Evolutionary conservation across 2,797 vertebrate species (phyloP).

Genomic region (Crypturellus tataupa): DNA sequence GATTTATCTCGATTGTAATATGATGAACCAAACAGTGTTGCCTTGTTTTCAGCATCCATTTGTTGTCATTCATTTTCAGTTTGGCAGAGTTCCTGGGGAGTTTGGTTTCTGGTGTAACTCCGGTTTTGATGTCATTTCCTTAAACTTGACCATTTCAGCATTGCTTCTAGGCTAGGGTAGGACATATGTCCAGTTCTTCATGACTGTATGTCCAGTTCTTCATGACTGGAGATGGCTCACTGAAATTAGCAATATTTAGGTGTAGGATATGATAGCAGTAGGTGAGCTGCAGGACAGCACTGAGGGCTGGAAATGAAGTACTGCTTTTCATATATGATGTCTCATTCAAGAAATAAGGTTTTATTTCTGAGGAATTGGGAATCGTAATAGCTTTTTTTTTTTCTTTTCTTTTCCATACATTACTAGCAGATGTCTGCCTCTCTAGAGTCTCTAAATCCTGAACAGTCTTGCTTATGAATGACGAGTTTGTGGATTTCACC

Average conservation of each 20-base stretch:
- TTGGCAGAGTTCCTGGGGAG: fast-evolving
- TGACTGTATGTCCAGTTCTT: background rate
- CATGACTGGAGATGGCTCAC: background rate
- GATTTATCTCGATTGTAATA: background rate
- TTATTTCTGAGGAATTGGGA: background rate
- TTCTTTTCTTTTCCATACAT: too few relatives aligned
- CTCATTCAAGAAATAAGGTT: background rate
- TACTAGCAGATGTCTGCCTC: background rate
- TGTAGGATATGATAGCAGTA: background rate
- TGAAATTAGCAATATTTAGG: background rate
- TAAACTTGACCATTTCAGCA: background rate
- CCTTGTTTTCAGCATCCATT: too few relatives aligned
- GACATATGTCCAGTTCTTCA: background rate
- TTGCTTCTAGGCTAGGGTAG: background rate
- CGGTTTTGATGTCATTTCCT: background rate
- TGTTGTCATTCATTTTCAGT: background rate
- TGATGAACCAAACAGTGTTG: background rate
- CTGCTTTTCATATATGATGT: background rate
- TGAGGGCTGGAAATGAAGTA: background rate
- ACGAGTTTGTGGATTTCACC: background rate
- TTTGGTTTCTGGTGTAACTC: background rate
- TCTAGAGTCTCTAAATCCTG: background rate
- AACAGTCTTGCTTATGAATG: background rate
- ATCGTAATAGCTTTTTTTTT: background rate
- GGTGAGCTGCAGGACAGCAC: background rate